A percentile compares a stretch with the other conserved stretches of the same genome.
Evolutionary conservation across 2,113 vertebrate species (phyloP).

Genomic region (Vidua macroura): DNA sequence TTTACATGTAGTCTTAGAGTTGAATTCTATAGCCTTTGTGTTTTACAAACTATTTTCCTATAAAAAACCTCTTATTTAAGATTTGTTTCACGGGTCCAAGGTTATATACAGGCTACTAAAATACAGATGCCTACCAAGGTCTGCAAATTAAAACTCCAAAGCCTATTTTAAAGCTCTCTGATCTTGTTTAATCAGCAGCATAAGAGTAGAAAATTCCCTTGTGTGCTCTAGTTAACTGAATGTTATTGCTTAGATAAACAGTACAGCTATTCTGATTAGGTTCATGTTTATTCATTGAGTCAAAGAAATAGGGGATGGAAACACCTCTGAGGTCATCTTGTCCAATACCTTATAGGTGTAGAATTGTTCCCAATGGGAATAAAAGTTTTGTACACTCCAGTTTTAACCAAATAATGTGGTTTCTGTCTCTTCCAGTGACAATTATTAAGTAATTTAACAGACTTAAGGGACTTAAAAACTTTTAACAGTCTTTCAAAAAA

Average conservation of each 20-base stretch:
- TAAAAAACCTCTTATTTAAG: background rate
- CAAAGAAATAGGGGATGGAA: background rate
- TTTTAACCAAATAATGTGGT: background rate
- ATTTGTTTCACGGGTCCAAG: background rate
- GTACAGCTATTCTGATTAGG: constrained; percentile 15
- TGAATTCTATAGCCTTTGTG: background rate
- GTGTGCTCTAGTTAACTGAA: constrained; percentile 13
- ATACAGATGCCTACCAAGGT: background rate
- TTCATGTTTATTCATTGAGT: constrained; percentile 47
- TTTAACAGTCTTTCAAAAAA: background rate
- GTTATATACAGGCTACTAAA: background rate
- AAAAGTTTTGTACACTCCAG: background rate
- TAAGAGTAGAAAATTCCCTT: background rate
- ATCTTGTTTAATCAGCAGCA: constrained; percentile 55
- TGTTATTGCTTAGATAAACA: constrained; percentile 58
- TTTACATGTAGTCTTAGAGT: background rate
- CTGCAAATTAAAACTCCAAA: constrained; percentile 45
- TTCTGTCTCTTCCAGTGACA: background rate
- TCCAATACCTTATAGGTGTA: background rate
- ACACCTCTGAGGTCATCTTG: background rate
- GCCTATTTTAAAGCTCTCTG: background rate
- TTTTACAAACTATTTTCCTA: background rate
- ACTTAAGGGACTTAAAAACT: background rate
- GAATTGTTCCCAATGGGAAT: background rate
- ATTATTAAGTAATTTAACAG: background rate